These are phyloP conservation scores for Latrodectus elegans DNA, from an alignment of 2,888 invertebrate species.

Conservation along the genomic window DNA sequence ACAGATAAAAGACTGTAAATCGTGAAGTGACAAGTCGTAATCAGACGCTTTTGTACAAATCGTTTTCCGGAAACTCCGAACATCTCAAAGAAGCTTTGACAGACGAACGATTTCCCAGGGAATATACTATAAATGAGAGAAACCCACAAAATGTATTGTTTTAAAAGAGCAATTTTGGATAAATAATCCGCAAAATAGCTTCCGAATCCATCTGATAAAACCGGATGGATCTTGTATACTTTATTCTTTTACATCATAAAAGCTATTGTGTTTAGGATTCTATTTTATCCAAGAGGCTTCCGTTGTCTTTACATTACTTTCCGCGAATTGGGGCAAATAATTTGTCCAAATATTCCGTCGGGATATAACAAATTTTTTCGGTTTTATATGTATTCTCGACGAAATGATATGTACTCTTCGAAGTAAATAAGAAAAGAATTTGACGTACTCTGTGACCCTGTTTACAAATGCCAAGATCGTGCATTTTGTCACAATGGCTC, in stretches of 20 bases:
- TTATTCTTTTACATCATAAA: conserved; percentile 49
- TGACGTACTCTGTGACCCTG: conserved; percentile 63
- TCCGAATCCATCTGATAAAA: conserved; percentile 39
- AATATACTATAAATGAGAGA: conserved; percentile 31
- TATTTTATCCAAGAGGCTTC: conserved; percentile 1
- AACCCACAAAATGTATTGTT: conserved; percentile 64
- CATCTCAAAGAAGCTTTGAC: not conserved
- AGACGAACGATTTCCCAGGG: conserved; percentile 39
- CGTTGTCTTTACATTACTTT: conserved; percentile 20
- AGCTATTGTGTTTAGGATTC: conserved; percentile 49
- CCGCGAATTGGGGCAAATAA: conserved; percentile 65
- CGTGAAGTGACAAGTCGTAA: no score
- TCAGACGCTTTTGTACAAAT: no score
- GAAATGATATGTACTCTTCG: not conserved
- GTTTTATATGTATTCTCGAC: not conserved
- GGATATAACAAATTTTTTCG: conserved; percentile 17
- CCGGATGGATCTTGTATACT: conserved; percentile 21
- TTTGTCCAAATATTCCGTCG: conserved; percentile 43
- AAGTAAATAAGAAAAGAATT: conserved; percentile 34
- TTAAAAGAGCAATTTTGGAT: conserved; percentile 61
- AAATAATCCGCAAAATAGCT: conserved; percentile 47
- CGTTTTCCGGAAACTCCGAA: no score
- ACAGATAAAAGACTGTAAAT: no score
- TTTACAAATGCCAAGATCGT: conserved; percentile 61
- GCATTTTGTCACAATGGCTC: conserved; percentile 61